A percentile compares a stretch with the other conserved stretches of the same genome.
These are phyloP conservation scores for Tarsius wallacei DNA, from an alignment of 2,797 vertebrate genomes.

Conservation along the genomic window DNA sequence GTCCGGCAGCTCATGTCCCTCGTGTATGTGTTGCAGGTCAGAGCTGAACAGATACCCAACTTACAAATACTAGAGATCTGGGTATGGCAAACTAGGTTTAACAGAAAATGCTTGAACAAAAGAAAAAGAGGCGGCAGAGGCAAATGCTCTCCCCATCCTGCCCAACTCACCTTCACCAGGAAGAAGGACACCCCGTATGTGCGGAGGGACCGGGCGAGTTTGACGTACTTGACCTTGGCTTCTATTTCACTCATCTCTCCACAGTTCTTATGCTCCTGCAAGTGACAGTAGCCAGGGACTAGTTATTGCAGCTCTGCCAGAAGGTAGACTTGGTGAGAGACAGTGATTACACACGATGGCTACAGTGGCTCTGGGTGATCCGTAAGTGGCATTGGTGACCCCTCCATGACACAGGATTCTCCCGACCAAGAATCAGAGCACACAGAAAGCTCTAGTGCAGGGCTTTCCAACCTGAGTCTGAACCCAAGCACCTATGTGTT, in stretches of 20 bases:
- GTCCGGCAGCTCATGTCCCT: background rate
- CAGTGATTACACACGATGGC: accelerated
- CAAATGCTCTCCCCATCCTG: accelerated
- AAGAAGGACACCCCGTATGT: constrained; percentile 99
- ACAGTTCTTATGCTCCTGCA: constrained; percentile 97
- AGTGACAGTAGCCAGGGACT: constrained; percentile 17
- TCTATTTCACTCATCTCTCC: constrained; percentile 99
- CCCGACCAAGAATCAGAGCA: background rate
- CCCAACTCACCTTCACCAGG: constrained; percentile 95
- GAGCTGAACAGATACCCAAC: background rate
- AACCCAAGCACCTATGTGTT: background rate
- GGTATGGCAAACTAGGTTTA: background rate
- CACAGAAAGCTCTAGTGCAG: background rate
- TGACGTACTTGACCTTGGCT: constrained; percentile 99
- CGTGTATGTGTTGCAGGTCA: background rate
- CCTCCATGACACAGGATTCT: background rate
- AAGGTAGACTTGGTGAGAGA: background rate
- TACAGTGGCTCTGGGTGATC: no score
- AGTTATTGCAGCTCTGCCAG: constrained; percentile 57
- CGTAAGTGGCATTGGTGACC: background rate
- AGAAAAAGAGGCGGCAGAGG: background rate
- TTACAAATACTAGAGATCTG: background rate
- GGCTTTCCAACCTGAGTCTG: background rate
- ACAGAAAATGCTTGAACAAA: background rate
- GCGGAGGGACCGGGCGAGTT: constrained; percentile 96